These are phyloP conservation scores for Listronotus bonariensis DNA, from an alignment of 1,140 invertebrate genomes.

Conservation along the genomic window DNA sequence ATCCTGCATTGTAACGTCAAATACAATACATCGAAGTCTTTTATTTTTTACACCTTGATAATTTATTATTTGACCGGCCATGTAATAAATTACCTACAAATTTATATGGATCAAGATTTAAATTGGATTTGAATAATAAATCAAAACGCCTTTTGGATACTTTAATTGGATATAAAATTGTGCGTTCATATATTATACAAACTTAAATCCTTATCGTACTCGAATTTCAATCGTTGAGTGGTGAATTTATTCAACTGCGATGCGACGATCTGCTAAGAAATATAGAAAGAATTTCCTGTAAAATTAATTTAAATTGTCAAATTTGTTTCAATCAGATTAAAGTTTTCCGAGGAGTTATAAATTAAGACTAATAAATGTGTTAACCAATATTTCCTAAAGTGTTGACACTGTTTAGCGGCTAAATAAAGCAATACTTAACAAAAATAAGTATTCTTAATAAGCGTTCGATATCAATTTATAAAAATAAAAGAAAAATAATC, in stretches of 20 bases:
- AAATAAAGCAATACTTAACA: too few relatives aligned
- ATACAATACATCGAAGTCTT: neutral
- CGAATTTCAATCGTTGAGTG: slow-evolving; percentile 4
- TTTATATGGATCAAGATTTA: slow-evolving; percentile 29
- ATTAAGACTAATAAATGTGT: too few relatives aligned
- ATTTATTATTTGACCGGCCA: slow-evolving; percentile 16
- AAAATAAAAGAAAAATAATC: too few relatives aligned
- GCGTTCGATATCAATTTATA: too few relatives aligned
- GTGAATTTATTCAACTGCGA: slow-evolving; percentile 3
- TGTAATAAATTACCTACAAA: slow-evolving; percentile 23
- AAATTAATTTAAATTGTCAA: too few relatives aligned
- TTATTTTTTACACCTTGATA: slow-evolving; percentile 13
- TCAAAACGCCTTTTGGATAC: slow-evolving; percentile 28
- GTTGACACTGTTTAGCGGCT: too few relatives aligned
- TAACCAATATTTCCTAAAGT: too few relatives aligned
- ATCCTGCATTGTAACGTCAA: neutral
- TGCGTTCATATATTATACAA: slow-evolving; percentile 19
- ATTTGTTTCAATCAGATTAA: too few relatives aligned
- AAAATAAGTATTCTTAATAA: too few relatives aligned
- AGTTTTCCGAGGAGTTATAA: too few relatives aligned
- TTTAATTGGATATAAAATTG: slow-evolving; percentile 29
- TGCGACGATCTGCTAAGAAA: too few relatives aligned
- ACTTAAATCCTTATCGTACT: slow-evolving; percentile 5
- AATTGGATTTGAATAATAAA: slow-evolving; percentile 19
- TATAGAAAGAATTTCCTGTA: too few relatives aligned